Evolutionary conservation across 2,113 vertebrate species (phyloP).

Genomic region (Euleptes europaea): DNA sequence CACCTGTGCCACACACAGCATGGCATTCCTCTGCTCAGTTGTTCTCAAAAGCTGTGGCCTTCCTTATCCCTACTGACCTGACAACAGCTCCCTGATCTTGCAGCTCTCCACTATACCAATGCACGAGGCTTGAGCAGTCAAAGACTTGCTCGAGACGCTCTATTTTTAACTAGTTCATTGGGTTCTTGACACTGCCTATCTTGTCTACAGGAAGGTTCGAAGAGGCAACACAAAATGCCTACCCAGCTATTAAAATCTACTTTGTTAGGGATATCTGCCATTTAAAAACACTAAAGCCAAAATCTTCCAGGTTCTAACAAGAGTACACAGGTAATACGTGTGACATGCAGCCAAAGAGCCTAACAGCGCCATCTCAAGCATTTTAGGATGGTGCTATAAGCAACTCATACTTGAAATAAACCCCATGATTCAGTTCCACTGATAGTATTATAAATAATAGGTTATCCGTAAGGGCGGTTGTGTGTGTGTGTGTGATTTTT

Average conservation of each 20-base stretch:
- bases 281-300: background rate
- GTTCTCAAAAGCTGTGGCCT: background rate
- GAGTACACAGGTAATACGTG: background rate
- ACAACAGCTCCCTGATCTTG: background rate
- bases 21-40: background rate
- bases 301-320: background rate
- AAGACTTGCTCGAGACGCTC: background rate
- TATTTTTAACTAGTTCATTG: background rate
- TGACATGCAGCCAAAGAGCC: background rate
- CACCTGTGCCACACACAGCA: constrained; percentile 2
- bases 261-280: background rate
- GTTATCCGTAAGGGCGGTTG: no score
- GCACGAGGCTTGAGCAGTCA: background rate
- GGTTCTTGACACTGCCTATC: background rate
- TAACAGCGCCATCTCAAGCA: background rate
- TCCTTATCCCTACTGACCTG: background rate
- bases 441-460: no score
- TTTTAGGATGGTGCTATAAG: no score
- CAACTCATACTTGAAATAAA: no score
- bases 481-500: no score
- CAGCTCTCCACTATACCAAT: background rate
- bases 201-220: background rate
- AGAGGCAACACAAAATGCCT: background rate
- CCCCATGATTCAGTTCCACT: no score
- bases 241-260: background rate